A percentile compares a stretch with the other conserved stretches of the same genome.
These are phyloP conservation scores for Xestia c-nigrum DNA, from an alignment of 2,888 invertebrate genomes.

Conservation along the genomic window DNA sequence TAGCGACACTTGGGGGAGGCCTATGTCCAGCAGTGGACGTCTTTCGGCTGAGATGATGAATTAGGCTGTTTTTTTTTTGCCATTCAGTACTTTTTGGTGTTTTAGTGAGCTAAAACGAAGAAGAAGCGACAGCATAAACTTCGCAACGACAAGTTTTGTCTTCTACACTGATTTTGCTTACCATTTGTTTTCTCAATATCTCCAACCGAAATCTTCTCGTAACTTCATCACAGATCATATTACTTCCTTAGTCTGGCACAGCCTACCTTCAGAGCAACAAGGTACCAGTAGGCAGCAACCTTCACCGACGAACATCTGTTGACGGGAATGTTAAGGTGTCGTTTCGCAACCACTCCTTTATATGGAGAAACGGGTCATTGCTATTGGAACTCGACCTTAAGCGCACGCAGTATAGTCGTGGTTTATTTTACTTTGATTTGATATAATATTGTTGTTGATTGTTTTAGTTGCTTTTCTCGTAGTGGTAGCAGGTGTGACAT, in stretches of 20 bases:
- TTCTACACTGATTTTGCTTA: background rate
- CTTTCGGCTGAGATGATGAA: too few relatives aligned
- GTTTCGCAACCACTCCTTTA: slow-evolving; percentile 80
- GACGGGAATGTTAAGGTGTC: slow-evolving; percentile 78
- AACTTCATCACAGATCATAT: background rate
- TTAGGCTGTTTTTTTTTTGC: too few relatives aligned
- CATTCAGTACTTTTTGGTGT: background rate
- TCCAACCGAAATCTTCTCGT: background rate
- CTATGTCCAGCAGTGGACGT: too few relatives aligned
- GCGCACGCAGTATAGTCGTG: slow-evolving; percentile 54
- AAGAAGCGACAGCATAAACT: fast-evolving
- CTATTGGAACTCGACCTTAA: slow-evolving; percentile 80
- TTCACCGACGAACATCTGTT: slow-evolving; percentile 78
- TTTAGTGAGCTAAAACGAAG: background rate
- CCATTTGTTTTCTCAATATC: background rate
- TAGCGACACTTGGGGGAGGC: too few relatives aligned
- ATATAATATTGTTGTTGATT: slow-evolving; percentile 49
- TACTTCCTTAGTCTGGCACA: slow-evolving; percentile 31
- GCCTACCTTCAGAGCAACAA: slow-evolving; percentile 48
- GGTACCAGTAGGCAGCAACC: slow-evolving; percentile 69
- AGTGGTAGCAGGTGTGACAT: background rate
- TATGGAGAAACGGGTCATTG: slow-evolving; percentile 86
- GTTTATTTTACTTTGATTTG: slow-evolving; percentile 65
- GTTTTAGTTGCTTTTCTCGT: slow-evolving; percentile 17
- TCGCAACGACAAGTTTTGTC: background rate